Percentiles rank a stretch among this genome's conserved stretches.
Evolutionary conservation across 2,113 vertebrate species (phyloP).

Genomic region (Hystrix cristata): DNA sequence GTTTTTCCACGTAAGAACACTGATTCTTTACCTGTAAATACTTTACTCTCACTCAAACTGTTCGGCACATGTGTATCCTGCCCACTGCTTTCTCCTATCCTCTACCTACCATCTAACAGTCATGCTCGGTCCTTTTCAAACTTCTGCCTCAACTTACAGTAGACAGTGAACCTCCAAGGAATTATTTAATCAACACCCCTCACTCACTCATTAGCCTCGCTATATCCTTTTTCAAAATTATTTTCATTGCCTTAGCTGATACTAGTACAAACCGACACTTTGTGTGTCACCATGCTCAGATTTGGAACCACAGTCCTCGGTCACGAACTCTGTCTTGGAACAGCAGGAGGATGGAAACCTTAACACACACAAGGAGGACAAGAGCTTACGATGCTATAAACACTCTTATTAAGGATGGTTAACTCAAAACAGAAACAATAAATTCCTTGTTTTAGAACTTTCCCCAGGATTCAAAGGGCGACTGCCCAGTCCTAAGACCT

Average conservation of each 20-base stretch:
- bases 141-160: not conserved
- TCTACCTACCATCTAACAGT: not conserved
- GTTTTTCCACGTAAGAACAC: not conserved
- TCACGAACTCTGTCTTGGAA: not conserved
- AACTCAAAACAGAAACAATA: not conserved
- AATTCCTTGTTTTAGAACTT: not conserved
- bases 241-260: no score
- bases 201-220: not conserved
- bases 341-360: not conserved
- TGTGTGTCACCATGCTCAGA: not conserved
- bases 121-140: not conserved
- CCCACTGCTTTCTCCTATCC: accelerated
- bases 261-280: not conserved
- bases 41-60: not conserved
- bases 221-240: not conserved
- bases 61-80: not conserved
- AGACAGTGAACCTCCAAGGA: not conserved
- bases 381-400: not conserved
- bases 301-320: not conserved
- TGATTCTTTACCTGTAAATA: not conserved
- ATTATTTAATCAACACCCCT: not conserved
- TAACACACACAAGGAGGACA: not conserved
- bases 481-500: not conserved
- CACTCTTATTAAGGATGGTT: not conserved
- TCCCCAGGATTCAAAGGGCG: not conserved